Evolutionary conservation across 2,113 vertebrate species (phyloP), one percentile per base, ranked within the genome.

Genomic region (Lota lota): DNA sequence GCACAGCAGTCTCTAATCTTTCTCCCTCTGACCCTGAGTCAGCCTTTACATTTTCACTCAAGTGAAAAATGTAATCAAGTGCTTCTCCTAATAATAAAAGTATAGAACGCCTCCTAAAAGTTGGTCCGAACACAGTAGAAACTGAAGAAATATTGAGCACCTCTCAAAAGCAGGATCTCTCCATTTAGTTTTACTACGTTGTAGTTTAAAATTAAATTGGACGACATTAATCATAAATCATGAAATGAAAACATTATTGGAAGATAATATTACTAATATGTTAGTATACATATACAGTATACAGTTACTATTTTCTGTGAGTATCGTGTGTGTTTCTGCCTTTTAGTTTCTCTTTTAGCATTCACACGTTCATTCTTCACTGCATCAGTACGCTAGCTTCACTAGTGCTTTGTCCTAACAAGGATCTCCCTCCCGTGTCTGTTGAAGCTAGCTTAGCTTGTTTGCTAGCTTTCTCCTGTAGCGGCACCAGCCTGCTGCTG

Each of bases 61-160:
- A 91, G 95, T 95, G 88, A 94, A 95, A 95, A 93, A 93, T 93
- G 93, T 87, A 1, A 94, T 94, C 91, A 94, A 92, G 92, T 93
- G 95, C 92, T 94, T 91, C 93, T 93, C 28, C 88, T 93, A 90
- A 94, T 94, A 93, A 93, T 95, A 93, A 93, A 82, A 68, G 93
- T 91, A 92, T 89, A 92, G 19, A 90, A 89, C 87, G 91, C 87
- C 88, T 91, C 91, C 93, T 92, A 94, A 92, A 94, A 94, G 94
- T 77, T 69, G 18, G 58, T 74, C 94, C 94, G 93, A 93, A 94
- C 53, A 24, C 51, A n/a, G 22, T 21, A 1, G 59, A 15, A 5
- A 71, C 14, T 16, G 33, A 4, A 24, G 24, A 24, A 4, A 24
- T 56, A 22, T 28, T 51, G 14, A 22, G 22, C 22, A 16, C 36